Evolutionary conservation across 92 coral and sea anemone genomes (phyloP).

Genomic region (Scolanthus callimorphus): DNA sequence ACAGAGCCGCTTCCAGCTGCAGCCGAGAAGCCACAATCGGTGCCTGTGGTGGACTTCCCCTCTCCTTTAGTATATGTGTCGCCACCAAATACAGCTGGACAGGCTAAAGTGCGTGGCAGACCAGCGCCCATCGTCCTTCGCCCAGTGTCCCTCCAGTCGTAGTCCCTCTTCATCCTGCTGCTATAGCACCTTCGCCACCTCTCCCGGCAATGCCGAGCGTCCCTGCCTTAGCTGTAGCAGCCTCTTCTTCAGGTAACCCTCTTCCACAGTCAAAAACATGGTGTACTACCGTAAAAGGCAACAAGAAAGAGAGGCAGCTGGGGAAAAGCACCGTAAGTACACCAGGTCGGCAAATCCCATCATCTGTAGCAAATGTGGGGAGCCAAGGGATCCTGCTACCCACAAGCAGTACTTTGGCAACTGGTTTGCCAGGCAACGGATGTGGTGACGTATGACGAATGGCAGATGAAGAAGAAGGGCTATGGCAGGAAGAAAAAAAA

Average conservation of each 20-base stretch:
- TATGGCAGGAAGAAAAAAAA: constrained; percentile 12
- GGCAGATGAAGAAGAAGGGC: constrained; percentile 5
- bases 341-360: neutral
- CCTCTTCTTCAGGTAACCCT: no score
- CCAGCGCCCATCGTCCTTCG: no score
- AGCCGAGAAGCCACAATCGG: constrained; percentile 6
- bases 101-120: no score
- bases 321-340: neutral
- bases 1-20: constrained; percentile 31
- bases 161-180: no score
- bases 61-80: constrained; percentile 8
- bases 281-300: neutral
- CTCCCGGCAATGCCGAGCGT: no score
- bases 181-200: no score
- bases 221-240: no score
- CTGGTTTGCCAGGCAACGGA: constrained; percentile 20
- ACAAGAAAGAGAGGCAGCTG: no score
- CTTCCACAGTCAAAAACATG: constrained; percentile 10
- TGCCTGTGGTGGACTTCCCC: constrained; percentile 27
- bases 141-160: no score
- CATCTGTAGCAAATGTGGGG: constrained; percentile 20
- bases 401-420: constrained; percentile 49
- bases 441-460: constrained; percentile 17
- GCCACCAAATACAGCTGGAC: constrained; percentile 33
- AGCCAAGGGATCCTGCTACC: constrained; percentile 14